phyloP scores from a whole-genome alignment of 2,797 vertebrate species.

The Ptychobarbus kaznakovi region DNA sequence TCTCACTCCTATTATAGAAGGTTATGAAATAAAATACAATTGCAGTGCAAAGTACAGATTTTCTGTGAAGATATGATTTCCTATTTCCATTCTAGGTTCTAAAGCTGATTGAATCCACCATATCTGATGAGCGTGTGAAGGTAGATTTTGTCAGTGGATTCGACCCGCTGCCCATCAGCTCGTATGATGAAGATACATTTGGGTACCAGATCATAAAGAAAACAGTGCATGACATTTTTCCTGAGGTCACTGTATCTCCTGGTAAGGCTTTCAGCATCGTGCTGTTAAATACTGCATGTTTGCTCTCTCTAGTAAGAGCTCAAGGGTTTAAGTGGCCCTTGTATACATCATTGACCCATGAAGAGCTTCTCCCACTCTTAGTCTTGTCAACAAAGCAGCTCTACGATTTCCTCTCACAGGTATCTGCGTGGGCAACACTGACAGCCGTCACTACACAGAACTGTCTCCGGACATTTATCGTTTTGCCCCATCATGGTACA shows the following conservation, averaged over 20 bases:
- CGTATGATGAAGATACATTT: constrained; percentile 81
- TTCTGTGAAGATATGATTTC: too few relatives aligned
- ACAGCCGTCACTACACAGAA: constrained; percentile 88
- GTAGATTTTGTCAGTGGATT: constrained; percentile 82
- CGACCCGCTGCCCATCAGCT: constrained; percentile 88
- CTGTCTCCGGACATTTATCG: constrained; percentile 85
- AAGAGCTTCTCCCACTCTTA: neutral
- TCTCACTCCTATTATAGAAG: neutral
- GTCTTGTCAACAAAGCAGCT: constrained; percentile 1
- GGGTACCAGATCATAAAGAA: constrained; percentile 89
- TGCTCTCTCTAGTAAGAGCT: neutral
- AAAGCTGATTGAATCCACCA: constrained; percentile 75
- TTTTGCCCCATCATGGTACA: constrained; percentile 83
- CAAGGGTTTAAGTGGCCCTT: constrained; percentile 22
- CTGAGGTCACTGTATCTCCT: constrained; percentile 83
- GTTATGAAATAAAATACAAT: neutral
- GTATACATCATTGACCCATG: constrained; percentile 21
- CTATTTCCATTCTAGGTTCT: constrained; percentile 77
- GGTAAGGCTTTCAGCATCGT: constrained; percentile 72
- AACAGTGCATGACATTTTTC: constrained; percentile 87
- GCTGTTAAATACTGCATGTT: neutral
- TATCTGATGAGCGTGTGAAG: constrained; percentile 87
- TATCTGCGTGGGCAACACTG: constrained; percentile 88
- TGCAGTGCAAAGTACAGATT: neutral
- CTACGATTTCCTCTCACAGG: constrained; percentile 72